Base-by-base conservation (phyloP, 2,113 vertebrate genomes). In the Albula glossodonta region DNA sequence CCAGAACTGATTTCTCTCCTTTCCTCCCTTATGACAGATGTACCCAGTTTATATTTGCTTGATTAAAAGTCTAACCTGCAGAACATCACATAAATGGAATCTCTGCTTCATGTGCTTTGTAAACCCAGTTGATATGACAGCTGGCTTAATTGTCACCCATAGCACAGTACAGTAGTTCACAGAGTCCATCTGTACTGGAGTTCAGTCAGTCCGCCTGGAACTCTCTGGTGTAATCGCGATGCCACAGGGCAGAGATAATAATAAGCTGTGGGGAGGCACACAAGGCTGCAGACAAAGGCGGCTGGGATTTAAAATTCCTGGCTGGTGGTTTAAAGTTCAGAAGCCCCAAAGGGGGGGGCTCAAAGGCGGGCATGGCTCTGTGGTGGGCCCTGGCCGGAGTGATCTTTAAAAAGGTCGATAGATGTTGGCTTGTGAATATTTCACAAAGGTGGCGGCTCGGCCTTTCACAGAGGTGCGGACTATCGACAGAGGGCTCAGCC, bases 401-500 rank as follows among this genome's bases (percentile, higher is more conserved):
- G 11, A 22, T 57, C 51, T 83, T 83, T 56, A n/a, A n/a, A 41
- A 83, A 56, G 66, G 25, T 53, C 53, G 53, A 87, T 83, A 83
- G 86, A 78, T 87, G 48, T 51, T 25, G 41, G 56, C 22, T 31
- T 51, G 48, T 87, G 48, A 87, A 83, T 80, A 80, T 83, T 83
- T 87, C 56, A 87, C 57, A 12, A 63, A 83, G 81, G 52, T 41
- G 4, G 57, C 25, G 25, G 15, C 53, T 60, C 31, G 63, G 57
- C 70, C 66, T 78, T 83, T 70, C 60, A n/a, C 82, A 51, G 82
- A 74, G 41, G 31, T 15, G 17, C 82, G 7, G 31, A 17, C 48
- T 70, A 83, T 70, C 22, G 74, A 78, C 81, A 51, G 77, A 41
- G 78, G 63, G 25, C 86, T 49, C 41, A 66, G 74, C 13, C 60